Evolutionary conservation across 2,888 invertebrate genomes (phyloP).

Genomic region (Chrysodeixis includens): DNA sequence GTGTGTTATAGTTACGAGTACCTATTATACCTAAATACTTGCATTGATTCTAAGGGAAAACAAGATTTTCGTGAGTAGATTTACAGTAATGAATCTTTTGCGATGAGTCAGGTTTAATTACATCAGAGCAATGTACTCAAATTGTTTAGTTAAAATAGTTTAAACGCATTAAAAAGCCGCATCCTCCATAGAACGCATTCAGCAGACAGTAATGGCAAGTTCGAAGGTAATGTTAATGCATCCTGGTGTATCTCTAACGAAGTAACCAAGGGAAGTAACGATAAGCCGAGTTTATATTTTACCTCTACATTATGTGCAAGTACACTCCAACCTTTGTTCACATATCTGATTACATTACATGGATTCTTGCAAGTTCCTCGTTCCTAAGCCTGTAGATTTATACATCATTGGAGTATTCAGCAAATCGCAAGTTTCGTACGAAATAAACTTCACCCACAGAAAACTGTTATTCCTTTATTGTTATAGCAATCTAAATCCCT

Average conservation of each 20-base stretch:
- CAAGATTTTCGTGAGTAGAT: too few species aligned
- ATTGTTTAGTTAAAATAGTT: background rate
- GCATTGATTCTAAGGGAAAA: background rate
- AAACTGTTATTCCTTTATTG: slow-evolving; percentile 79
- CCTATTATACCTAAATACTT: too few species aligned
- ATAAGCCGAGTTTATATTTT: slow-evolving; percentile 53
- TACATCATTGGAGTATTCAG: slow-evolving; percentile 39
- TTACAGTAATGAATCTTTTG: too few species aligned
- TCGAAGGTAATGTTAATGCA: slow-evolving; percentile 38
- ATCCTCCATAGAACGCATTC: slow-evolving; percentile 6
- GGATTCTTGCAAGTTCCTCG: slow-evolving; percentile 52
- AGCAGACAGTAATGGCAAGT: slow-evolving; percentile 31
- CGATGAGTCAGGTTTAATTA: background rate
- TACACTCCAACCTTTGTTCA: slow-evolving; percentile 57
- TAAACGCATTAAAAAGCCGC: background rate
- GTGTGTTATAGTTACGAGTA: slow-evolving; percentile 32
- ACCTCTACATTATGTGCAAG: slow-evolving; percentile 54
- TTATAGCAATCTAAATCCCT: slow-evolving; percentile 74
- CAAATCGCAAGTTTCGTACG: slow-evolving; percentile 61
- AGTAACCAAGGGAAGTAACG: slow-evolving; percentile 42
- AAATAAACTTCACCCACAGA: slow-evolving; percentile 72
- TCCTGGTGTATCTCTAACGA: slow-evolving; percentile 47
- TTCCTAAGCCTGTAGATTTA: slow-evolving; percentile 41
- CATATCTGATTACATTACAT: slow-evolving; percentile 62
- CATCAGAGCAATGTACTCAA: background rate